These are phyloP conservation scores for Abscondita cerata DNA, from an alignment of 2,888 invertebrate genomes.

Conservation along the genomic window DNA sequence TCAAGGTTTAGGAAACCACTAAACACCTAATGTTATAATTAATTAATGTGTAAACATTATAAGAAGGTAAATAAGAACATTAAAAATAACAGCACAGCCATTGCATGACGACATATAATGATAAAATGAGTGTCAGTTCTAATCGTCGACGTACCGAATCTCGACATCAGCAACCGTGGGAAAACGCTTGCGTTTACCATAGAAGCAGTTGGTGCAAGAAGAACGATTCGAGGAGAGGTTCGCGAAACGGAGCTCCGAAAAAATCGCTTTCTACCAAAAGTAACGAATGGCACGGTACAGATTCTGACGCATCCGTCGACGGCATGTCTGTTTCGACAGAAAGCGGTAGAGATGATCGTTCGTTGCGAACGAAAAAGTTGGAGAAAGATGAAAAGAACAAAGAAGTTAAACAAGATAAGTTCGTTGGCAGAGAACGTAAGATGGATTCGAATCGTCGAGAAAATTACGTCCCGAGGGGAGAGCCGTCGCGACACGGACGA, in stretches of 20 bases:
- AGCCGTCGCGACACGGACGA: slow-evolving; percentile 86
- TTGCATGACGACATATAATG: too few species aligned
- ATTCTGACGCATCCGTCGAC: slow-evolving; percentile 79
- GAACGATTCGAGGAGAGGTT: slow-evolving; percentile 55
- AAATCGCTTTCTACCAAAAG: slow-evolving; percentile 56
- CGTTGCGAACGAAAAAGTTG: slow-evolving; percentile 55
- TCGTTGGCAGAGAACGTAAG: slow-evolving; percentile 41
- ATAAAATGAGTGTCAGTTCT: slow-evolving; percentile 53
- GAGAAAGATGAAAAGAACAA: slow-evolving; percentile 69
- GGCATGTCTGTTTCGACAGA: slow-evolving; percentile 67
- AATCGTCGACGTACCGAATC: slow-evolving; percentile 57
- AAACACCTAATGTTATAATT: too few species aligned
- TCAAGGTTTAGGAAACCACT: too few species aligned
- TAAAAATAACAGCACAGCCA: too few species aligned
- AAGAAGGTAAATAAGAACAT: too few species aligned
- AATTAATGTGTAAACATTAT: too few species aligned
- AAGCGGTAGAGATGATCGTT: slow-evolving; percentile 64
- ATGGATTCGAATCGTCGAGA: slow-evolving; percentile 62
- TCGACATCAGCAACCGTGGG: slow-evolving; percentile 51
- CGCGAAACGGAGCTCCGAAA: slow-evolving; percentile 49
- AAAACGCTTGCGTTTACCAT: slow-evolving; percentile 38
- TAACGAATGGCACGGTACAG: slow-evolving; percentile 66
- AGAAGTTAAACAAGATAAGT: slow-evolving; percentile 52
- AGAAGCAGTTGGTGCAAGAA: slow-evolving; percentile 48
- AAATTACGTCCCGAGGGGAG: slow-evolving; percentile 86